phyloP scores from a whole-genome alignment of 2,888 invertebrate genomes.

The Aplocera efformata region DNA sequence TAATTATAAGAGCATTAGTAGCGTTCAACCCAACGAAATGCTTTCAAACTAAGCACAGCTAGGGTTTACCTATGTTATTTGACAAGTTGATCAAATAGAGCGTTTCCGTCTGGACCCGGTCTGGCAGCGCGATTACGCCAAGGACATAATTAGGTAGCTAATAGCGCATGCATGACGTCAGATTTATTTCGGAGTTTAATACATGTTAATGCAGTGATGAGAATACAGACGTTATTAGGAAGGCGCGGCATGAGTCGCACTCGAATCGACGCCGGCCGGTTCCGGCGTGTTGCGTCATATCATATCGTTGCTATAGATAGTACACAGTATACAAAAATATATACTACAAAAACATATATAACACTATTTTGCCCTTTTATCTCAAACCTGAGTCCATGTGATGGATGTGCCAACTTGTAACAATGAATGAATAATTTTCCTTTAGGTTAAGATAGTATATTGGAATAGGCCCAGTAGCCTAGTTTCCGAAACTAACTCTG shows the following conservation, averaged over 20 bases:
- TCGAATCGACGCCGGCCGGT: conserved; percentile 35
- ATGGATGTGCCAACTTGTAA: too few relatives aligned
- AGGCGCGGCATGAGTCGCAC: conserved; percentile 33
- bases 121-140: background rate
- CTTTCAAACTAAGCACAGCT: too few relatives aligned
- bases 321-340: too few relatives aligned
- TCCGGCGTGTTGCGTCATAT: conserved; percentile 38
- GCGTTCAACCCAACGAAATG: too few relatives aligned
- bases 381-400: conserved; percentile 3
- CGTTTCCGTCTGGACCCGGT: background rate
- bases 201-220: conserved; percentile 37
- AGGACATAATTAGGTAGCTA: conserved; percentile 4
- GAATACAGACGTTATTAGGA: conserved; percentile 37
- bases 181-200: conserved; percentile 42
- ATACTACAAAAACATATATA: too few relatives aligned
- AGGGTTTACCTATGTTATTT: too few relatives aligned
- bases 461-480: too few relatives aligned
- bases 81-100: too few relatives aligned
- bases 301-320: background rate
- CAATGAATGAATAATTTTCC: too few relatives aligned
- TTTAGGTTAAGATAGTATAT: too few relatives aligned
- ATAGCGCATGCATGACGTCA: conserved; percentile 42
- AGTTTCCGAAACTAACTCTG: too few relatives aligned
- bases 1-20: too few relatives aligned
- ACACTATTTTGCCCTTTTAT: background rate